Conservation (phyloP, 2,797 vertebrate genomes). For the Distichodus sexfasciatus region DNA sequence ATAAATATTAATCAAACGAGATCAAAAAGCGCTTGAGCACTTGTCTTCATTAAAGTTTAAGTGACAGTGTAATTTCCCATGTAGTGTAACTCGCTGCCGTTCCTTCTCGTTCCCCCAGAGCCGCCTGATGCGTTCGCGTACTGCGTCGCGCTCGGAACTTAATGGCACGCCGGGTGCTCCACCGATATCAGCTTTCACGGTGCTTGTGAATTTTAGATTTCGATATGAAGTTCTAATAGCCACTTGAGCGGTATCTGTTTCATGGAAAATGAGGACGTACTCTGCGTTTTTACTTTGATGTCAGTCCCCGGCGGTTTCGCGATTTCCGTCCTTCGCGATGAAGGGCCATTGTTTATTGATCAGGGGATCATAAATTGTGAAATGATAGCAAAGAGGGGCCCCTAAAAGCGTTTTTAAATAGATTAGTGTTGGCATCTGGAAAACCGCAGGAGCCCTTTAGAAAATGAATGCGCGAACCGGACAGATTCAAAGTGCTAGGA, state of each 20-base stretch:
- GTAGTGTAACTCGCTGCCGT: conserved; percentile 18
- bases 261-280: conserved; percentile 47
- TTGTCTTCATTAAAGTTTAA: conserved; percentile 75
- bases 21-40: conserved; percentile 65
- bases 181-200: conserved; percentile 49
- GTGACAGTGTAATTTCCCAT: conserved; percentile 68
- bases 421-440: conserved; percentile 51
- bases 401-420: conserved; percentile 56
- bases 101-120: neutral
- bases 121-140: conserved; percentile 42
- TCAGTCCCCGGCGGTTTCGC: conserved; percentile 42
- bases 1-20: conserved; percentile 76
- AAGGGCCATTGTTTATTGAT: conserved; percentile 73
- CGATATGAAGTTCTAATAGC: conserved; percentile 48
- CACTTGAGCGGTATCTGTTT: conserved; percentile 54
- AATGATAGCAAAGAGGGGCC: conserved; percentile 58
- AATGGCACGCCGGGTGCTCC: conserved; percentile 22
- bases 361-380: conserved; percentile 69
- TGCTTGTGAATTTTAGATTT: conserved; percentile 52
- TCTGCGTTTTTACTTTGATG: conserved; percentile 45
- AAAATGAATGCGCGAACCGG: conserved; percentile 37
- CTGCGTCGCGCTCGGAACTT: conserved; percentile 15
- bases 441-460: conserved; percentile 38
- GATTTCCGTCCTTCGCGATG: conserved; percentile 61
- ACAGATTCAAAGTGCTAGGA: conserved; percentile 33